Percentiles rank a stretch among this genome's conserved stretches.
phyloP scores from a whole-genome alignment of 2,888 invertebrate species.

The Andricus curvator region DNA sequence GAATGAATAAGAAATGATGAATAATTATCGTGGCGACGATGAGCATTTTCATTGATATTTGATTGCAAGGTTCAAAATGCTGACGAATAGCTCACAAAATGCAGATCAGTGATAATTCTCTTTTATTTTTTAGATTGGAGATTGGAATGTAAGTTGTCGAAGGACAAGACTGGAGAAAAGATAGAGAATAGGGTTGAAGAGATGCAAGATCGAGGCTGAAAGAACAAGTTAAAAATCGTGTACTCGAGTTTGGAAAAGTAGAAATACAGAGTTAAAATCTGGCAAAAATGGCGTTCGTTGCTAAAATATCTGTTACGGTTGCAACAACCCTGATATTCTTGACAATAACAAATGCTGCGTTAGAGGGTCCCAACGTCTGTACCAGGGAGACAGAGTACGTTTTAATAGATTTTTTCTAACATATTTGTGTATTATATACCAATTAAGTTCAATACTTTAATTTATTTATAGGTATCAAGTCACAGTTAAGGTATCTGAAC shows the following conservation, averaged over 20 bases:
- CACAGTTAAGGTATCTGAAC: slow-evolving; percentile 88
- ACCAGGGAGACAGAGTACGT: slow-evolving; percentile 87
- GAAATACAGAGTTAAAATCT: background rate
- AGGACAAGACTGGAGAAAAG: background rate
- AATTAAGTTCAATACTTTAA: slow-evolving; percentile 23
- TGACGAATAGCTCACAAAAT: background rate
- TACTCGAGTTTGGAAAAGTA: slow-evolving; percentile 6
- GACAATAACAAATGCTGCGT: slow-evolving; percentile 50
- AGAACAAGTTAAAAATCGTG: background rate
- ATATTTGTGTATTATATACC: slow-evolving; percentile 2
- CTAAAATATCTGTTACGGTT: background rate
- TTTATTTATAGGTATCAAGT: slow-evolving; percentile 85
- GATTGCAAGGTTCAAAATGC: background rate
- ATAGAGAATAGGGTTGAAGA: background rate
- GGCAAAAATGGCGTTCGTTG: background rate
- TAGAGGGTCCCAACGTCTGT: slow-evolving; percentile 90
- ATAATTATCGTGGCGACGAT: background rate
- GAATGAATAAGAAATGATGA: slow-evolving; percentile 9
- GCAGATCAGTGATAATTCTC: background rate
- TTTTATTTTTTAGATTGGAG: background rate
- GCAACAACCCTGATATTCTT: background rate
- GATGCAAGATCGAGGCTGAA: slow-evolving; percentile 15
- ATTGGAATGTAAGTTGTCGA: slow-evolving; percentile 8
- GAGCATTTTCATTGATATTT: slow-evolving; percentile 7
- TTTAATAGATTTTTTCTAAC: slow-evolving; percentile 9